phyloP scores from a whole-genome alignment of 2,888 invertebrate species.

The Eristalis pertinax region DNA sequence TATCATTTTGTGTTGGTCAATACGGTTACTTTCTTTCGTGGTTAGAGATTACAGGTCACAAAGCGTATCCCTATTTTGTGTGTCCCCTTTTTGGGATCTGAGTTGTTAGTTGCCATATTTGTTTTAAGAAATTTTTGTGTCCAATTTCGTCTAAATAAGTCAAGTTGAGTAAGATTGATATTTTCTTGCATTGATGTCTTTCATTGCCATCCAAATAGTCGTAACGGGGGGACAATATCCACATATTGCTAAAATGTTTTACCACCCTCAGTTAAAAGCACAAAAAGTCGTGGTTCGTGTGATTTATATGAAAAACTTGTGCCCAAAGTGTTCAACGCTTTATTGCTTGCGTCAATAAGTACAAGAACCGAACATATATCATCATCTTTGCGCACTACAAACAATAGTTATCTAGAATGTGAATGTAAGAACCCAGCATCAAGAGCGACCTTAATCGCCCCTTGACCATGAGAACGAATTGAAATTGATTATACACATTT shows the following conservation, averaged over 20 bases:
- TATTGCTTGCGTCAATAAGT: neutral
- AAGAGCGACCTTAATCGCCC: neutral
- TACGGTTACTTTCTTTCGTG: too few species aligned
- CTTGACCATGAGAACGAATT: neutral
- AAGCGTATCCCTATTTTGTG: too few species aligned
- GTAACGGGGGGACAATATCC: too few species aligned
- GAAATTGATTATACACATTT: constrained; percentile 25
- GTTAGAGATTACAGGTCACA: too few species aligned
- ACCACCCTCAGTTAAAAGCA: neutral
- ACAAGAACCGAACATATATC: neutral
- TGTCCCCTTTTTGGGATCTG: too few species aligned
- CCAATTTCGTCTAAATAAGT: too few species aligned
- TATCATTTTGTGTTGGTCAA: too few species aligned
- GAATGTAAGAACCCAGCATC: neutral
- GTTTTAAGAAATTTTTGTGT: too few species aligned
- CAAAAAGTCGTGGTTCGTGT: neutral
- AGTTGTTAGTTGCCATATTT: too few species aligned
- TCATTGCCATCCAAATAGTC: too few species aligned
- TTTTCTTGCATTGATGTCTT: too few species aligned
- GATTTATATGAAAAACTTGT: neutral
- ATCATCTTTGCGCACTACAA: neutral
- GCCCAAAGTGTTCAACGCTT: neutral
- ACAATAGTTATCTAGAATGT: neutral
- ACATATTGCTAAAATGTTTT: neutral
- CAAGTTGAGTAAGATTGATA: too few species aligned